Percentiles rank a stretch among this genome's conserved stretches.
phyloP scores from a whole-genome alignment of 2,797 vertebrate genomes.

The Lophius americanus region DNA sequence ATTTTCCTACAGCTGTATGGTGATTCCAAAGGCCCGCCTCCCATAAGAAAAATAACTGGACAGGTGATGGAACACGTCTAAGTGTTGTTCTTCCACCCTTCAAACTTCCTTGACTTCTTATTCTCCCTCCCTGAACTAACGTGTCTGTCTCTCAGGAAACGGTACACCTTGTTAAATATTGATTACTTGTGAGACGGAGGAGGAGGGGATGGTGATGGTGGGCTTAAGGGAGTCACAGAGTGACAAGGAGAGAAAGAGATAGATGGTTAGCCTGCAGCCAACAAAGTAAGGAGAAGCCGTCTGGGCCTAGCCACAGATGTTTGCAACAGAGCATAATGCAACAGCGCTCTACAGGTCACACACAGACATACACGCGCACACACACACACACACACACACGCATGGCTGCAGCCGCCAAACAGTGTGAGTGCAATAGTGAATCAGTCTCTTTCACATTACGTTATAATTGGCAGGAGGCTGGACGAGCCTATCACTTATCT shows the following conservation, averaged over 20 bases:
- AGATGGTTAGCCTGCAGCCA: slow-evolving; percentile 55
- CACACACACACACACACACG: slow-evolving; percentile 27
- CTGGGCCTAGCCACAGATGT: slow-evolving; percentile 70
- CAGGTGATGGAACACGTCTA: slow-evolving; percentile 33
- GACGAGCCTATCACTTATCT: slow-evolving; percentile 76
- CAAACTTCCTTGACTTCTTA: slow-evolving; percentile 35
- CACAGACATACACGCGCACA: slow-evolving; percentile 13
- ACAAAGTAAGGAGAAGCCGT: slow-evolving; percentile 60
- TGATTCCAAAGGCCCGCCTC: slow-evolving; percentile 22
- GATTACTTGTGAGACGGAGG: slow-evolving; percentile 51
- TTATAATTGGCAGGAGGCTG: slow-evolving; percentile 76
- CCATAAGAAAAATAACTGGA: slow-evolving; percentile 25
- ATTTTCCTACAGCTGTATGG: slow-evolving; percentile 3
- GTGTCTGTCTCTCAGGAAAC: slow-evolving; percentile 56
- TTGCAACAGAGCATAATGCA: slow-evolving; percentile 60
- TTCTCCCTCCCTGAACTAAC: slow-evolving; percentile 9
- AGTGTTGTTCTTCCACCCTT: slow-evolving; percentile 17
- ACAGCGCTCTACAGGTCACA: slow-evolving; percentile 58
- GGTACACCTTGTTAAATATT: slow-evolving; percentile 73
- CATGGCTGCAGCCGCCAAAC: slow-evolving; percentile 42
- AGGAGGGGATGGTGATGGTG: not conserved
- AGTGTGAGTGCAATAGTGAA: slow-evolving; percentile 68
- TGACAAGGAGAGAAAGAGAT: slow-evolving; percentile 2
- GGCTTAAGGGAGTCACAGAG: not conserved
- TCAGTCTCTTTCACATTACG: slow-evolving; percentile 76